phyloP scores from a whole-genome alignment of 2,888 invertebrate genomes.

The Acanthosepion lycidas region DNA sequence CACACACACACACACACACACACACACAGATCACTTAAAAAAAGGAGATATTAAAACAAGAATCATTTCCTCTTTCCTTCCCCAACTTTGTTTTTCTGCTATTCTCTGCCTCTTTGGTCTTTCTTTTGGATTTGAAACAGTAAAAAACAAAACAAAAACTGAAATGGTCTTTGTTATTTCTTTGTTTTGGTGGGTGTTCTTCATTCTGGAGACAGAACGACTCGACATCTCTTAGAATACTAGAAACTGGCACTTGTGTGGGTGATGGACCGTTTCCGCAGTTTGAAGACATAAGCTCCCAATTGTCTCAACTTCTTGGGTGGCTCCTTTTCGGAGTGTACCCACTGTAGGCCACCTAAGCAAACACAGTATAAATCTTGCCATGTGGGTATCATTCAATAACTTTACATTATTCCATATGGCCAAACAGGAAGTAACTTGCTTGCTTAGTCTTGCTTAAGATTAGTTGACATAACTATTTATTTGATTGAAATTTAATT shows the following conservation, averaged over 20 bases:
- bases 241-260: neutral
- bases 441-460: neutral
- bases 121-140: neutral
- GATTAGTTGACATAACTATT: neutral
- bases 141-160: neutral
- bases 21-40: neutral
- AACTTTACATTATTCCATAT: neutral
- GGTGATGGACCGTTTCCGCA: neutral
- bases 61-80: neutral
- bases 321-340: neutral
- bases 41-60: neutral
- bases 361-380: neutral
- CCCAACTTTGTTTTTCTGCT: neutral
- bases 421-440: neutral
- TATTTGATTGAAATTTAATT: neutral
- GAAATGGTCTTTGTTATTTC: neutral
- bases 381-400: neutral
- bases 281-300: constrained; percentile 33
- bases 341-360: neutral
- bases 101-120: neutral
- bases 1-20: neutral
- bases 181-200: neutral
- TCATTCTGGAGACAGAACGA: constrained; percentile 20
- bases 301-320: constrained; percentile 21
- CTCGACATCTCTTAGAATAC: constrained; percentile 17